Conservation (phyloP, 2,888 invertebrate genomes). For the Drosophila paramelanica region DNA sequence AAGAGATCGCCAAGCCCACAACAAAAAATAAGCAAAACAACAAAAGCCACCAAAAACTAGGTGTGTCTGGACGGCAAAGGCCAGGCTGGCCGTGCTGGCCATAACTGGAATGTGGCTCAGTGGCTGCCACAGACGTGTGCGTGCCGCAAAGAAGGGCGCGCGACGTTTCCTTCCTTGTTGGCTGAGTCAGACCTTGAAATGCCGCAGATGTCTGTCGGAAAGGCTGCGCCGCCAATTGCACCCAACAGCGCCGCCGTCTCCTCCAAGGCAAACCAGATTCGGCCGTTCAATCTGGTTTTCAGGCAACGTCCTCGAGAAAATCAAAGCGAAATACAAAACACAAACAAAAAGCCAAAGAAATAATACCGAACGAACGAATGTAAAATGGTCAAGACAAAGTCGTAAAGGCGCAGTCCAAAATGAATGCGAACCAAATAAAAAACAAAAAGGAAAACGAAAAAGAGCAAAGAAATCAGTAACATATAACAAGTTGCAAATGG, state of each 20-base stretch:
- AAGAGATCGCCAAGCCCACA: neutral
- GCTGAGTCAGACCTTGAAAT: constrained; percentile 78
- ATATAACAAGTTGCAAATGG: constrained; percentile 18
- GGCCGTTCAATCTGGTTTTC: constrained; percentile 66
- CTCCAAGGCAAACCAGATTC: constrained; percentile 77
- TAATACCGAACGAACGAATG: constrained; percentile 49
- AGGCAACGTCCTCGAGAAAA: constrained; percentile 74
- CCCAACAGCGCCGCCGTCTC: constrained; percentile 28
- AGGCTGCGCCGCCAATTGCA: neutral
- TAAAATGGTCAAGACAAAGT: constrained; percentile 54
- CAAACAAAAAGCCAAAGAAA: constrained; percentile 12
- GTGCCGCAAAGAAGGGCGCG: constrained; percentile 60
- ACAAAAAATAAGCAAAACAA: neutral
- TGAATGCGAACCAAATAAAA: constrained; percentile 13
- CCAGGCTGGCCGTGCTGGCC: constrained; percentile 48
- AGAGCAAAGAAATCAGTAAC: constrained; percentile 22
- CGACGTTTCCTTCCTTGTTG: constrained; percentile 67
- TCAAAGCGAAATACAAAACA: constrained; percentile 35
- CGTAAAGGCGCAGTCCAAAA: constrained; percentile 44
- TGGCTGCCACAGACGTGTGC: constrained; percentile 42
- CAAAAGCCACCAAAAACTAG: constrained; percentile 56
- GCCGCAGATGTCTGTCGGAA: constrained; percentile 68
- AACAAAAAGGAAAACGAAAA: constrained; percentile 10
- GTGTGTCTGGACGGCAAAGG: constrained; percentile 70
- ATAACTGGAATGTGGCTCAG: constrained; percentile 72